Conservation (phyloP, 2,113 vertebrate species). For the Erythrolamprus reginae region DNA sequence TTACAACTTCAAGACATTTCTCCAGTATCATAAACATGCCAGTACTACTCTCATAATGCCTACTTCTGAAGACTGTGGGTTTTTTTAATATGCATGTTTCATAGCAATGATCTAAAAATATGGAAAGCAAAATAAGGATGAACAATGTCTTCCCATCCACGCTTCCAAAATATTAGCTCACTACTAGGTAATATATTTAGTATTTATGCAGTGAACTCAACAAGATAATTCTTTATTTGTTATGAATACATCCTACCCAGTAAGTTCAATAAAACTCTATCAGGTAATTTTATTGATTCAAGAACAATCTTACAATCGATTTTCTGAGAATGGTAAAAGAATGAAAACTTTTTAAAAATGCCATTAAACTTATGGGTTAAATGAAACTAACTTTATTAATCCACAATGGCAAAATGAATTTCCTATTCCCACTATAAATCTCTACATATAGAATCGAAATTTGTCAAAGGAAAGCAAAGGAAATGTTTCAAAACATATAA, state of each 20-base stretch:
- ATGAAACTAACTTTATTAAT: not conserved
- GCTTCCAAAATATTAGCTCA: not conserved
- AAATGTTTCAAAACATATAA: not conserved
- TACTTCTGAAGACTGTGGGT: not conserved
- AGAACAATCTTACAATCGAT: not conserved
- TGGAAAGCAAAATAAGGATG: not conserved
- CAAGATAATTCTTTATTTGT: not conserved
- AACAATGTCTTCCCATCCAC: not conserved
- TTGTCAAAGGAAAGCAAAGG: not conserved
- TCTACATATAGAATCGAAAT: not conserved
- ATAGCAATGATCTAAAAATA: not conserved
- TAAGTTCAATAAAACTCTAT: not conserved
- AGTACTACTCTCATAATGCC: not conserved
- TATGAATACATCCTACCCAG: not conserved
- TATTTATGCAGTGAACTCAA: not conserved
- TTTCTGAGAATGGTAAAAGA: not conserved
- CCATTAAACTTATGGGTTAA: not conserved
- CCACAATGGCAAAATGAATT: not conserved
- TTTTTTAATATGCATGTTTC: not conserved
- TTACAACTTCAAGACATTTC: not conserved
- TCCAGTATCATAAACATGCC: not conserved
- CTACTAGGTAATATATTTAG: not conserved
- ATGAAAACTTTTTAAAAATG: not conserved
- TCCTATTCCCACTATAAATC: not conserved
- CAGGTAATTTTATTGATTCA: not conserved